phyloP scores from a whole-genome alignment of 2,797 vertebrate species.

The Peromyscus melanophrys region DNA sequence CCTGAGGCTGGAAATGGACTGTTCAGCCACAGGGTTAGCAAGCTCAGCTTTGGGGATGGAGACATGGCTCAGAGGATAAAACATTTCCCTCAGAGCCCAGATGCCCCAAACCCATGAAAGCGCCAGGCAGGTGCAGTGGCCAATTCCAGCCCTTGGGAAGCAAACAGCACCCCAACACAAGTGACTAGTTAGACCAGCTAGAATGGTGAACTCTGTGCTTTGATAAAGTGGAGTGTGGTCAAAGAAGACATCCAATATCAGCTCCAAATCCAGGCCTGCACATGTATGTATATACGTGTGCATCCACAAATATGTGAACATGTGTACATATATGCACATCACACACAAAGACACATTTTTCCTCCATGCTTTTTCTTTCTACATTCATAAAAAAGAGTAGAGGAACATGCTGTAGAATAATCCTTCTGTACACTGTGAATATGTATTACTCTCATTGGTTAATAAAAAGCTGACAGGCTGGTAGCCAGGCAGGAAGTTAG shows the following conservation, averaged over 20 bases:
- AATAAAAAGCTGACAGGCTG: no score
- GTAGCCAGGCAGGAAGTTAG: no score
- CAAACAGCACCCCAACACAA: neutral
- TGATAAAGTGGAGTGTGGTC: neutral
- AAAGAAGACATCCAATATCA: neutral
- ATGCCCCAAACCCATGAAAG: neutral
- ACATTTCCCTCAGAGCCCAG: neutral
- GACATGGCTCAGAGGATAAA: neutral
- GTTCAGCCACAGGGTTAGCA: neutral
- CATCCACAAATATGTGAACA: neutral
- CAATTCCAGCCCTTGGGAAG: neutral
- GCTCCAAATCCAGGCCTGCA: neutral
- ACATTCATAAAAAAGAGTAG: neutral
- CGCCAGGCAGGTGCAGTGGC: neutral
- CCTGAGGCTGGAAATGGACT: neutral
- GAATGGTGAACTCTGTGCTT: neutral
- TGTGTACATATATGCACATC: neutral
- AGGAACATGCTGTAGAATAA: neutral
- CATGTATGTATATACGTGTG: no score
- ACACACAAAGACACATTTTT: neutral
- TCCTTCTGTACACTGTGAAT: no score
- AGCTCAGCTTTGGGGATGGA: neutral
- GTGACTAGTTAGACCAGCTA: neutral
- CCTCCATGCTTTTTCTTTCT: conserved; percentile 3
- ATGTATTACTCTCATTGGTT: no score